A percentile compares a stretch with the other conserved stretches of the same genome.
phyloP scores from a whole-genome alignment of 2,797 vertebrate species.

The Craterocephalus amniculus region DNA sequence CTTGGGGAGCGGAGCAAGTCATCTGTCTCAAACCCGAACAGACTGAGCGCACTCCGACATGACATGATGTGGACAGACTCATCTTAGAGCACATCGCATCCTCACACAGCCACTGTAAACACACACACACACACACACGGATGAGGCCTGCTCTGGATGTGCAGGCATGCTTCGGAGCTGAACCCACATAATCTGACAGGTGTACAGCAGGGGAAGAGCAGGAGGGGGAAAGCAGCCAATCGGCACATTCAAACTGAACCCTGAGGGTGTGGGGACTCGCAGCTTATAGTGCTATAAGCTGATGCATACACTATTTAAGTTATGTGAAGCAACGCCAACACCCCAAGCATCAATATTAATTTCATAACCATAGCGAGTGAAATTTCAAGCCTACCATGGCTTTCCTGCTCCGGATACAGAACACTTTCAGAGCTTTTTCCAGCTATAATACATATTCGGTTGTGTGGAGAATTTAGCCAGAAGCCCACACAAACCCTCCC shows the following conservation, averaged over 20 bases:
- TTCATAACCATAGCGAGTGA: conserved; percentile 47
- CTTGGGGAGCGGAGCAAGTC: conserved; percentile 76
- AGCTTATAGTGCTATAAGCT: conserved; percentile 49
- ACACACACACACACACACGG: conserved; percentile 1
- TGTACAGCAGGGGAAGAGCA: conserved; percentile 49
- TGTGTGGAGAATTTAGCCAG: conserved; percentile 64
- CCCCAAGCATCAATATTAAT: conserved; percentile 52
- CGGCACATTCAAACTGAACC: conserved; percentile 61
- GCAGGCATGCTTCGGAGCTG: conserved; percentile 22
- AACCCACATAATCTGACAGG: conserved; percentile 66
- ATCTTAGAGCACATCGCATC: conserved; percentile 64
- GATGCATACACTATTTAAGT: conserved; percentile 57
- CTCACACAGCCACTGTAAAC: conserved; percentile 5
- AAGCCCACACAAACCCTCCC: conserved; percentile 72
- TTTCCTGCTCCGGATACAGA: conserved; percentile 35
- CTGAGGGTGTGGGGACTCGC: conserved; percentile 38
- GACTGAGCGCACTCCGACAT: conserved; percentile 74
- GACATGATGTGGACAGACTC: conserved; percentile 75
- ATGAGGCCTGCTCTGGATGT: conserved; percentile 47
- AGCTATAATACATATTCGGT: conserved; percentile 57
- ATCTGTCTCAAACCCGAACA: conserved; percentile 80
- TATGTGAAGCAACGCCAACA: conserved; percentile 38
- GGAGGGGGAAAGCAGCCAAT: conserved; percentile 54
- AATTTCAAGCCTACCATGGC: conserved; percentile 31
- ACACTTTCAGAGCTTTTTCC: conserved; percentile 60